Percentiles rank a stretch among this genome's conserved stretches.
Conservation (phyloP, 2,888 invertebrate species). For the Hedychridium roseum region DNA sequence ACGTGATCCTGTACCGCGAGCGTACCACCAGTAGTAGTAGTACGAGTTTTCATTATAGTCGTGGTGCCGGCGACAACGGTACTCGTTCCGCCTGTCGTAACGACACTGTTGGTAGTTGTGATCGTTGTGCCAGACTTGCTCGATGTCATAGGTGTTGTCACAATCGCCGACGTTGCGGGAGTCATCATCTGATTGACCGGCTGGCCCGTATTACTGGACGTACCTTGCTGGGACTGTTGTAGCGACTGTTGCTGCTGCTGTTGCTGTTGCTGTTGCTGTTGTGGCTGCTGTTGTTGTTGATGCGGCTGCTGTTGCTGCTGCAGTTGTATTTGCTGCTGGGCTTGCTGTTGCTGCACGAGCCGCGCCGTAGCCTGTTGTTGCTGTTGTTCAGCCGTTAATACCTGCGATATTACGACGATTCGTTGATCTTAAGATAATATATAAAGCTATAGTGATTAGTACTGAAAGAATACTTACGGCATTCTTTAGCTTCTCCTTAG, state of each 20-base stretch:
- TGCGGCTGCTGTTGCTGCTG: conserved; percentile 13
- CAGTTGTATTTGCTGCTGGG: conserved; percentile 52
- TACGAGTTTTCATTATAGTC: conserved; percentile 49
- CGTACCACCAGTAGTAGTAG: conserved; percentile 30
- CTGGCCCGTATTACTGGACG: conserved; percentile 35
- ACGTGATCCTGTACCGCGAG: conserved; percentile 53
- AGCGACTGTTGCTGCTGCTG: conserved; percentile 53
- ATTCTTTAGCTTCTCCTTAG: conserved; percentile 79
- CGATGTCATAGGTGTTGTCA: conserved; percentile 41
- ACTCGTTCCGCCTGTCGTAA: conserved; percentile 39
- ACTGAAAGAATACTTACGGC: conserved; percentile 39
- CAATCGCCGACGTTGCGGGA: conserved; percentile 36
- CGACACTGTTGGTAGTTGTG: no score
- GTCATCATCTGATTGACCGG: conserved; percentile 46
- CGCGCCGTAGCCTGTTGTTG: conserved; percentile 46
- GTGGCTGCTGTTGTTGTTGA: conserved; percentile 23
- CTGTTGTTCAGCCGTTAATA: conserved; percentile 51
- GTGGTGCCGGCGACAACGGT: conserved; percentile 28
- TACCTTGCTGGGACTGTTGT: conserved; percentile 38
- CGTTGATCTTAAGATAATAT: conserved; percentile 11
- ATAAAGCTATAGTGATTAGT: neutral
- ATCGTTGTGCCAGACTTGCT: conserved; percentile 45
- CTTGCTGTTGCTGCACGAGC: conserved; percentile 52
- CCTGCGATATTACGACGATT: conserved; percentile 30
- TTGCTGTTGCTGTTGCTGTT: conserved; percentile 32